phyloP scores from a whole-genome alignment of 2,888 invertebrate genomes.

The Diogma glabrata region DNA sequence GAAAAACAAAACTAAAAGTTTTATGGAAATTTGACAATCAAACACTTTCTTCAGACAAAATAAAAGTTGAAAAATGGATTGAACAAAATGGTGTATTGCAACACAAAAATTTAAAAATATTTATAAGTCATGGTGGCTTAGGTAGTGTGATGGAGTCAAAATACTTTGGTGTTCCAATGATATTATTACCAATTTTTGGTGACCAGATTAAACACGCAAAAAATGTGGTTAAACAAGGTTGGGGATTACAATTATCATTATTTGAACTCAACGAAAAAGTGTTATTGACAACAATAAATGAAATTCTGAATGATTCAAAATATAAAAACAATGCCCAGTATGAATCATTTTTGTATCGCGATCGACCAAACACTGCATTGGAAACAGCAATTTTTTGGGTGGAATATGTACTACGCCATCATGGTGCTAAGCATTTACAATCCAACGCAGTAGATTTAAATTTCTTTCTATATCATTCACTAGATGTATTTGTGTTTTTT shows the following conservation, averaged over 20 bases:
- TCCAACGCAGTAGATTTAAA: constrained; percentile 33
- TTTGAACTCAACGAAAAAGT: constrained; percentile 30
- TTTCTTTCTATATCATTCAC: too few species aligned
- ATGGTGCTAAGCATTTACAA: constrained; percentile 34
- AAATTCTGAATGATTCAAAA: constrained; percentile 30
- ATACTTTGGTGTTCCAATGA: constrained; percentile 36
- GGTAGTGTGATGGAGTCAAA: constrained; percentile 37
- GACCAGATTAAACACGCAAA: constrained; percentile 36
- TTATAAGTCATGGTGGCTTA: constrained; percentile 38
- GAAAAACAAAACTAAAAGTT: constrained; percentile 37
- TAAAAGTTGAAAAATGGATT: constrained; percentile 39
- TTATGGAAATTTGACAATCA: constrained; percentile 44
- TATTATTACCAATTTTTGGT: constrained; percentile 37
- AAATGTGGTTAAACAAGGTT: constrained; percentile 32
- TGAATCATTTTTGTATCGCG: constrained; percentile 40
- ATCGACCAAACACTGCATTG: constrained; percentile 43
- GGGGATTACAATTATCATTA: constrained; percentile 32
- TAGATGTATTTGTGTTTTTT: too few species aligned
- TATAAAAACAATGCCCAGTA: constrained; percentile 36
- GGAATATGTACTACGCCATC: constrained; percentile 41
- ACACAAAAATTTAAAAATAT: constrained; percentile 36
- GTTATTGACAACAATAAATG: constrained; percentile 29
- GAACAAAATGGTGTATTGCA: constrained; percentile 42
- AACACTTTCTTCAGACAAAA: too few species aligned
- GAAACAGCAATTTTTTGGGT: constrained; percentile 49